Evolutionary conservation across 2,797 vertebrate species (phyloP).

Genomic region (Eleutherodactylus coqui): DNA sequence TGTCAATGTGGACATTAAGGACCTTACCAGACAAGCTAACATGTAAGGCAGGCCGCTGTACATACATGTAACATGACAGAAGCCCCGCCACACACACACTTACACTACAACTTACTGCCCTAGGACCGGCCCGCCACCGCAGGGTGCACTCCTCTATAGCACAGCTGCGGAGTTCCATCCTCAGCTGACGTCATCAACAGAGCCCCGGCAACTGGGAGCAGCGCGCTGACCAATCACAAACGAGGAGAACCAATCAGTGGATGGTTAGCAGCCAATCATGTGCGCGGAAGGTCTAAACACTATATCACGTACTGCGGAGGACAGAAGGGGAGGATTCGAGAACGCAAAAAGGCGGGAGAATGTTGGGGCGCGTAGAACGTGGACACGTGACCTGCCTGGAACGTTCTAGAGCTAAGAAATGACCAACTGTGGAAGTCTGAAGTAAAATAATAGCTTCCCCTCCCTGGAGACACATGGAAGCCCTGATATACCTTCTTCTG

Average conservation of each 20-base stretch:
- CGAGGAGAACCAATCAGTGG: background rate
- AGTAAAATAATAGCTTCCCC: background rate
- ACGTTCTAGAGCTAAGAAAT: background rate
- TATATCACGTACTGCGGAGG: background rate
- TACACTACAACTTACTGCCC: background rate
- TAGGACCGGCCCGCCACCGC: background rate
- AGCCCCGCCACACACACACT: background rate
- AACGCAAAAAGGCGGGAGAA: slow-evolving; percentile 48
- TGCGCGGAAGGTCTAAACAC: background rate
- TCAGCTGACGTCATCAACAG: background rate
- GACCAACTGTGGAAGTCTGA: too few species aligned
- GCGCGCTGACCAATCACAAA: background rate
- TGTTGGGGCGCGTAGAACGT: too few species aligned
- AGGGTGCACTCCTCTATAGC: accelerated
- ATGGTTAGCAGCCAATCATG: background rate
- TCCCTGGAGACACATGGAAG: too few species aligned
- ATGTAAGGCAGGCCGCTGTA: background rate
- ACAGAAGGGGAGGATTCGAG: background rate
- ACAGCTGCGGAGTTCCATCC: background rate
- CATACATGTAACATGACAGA: background rate
- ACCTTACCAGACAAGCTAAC: background rate
- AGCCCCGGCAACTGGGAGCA: slow-evolving; percentile 19
- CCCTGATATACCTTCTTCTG: too few species aligned
- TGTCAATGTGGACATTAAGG: background rate
- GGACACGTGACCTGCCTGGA: background rate